phyloP scores from a whole-genome alignment of 2,113 vertebrate species.

The Anarhynchus alexandrinus region DNA sequence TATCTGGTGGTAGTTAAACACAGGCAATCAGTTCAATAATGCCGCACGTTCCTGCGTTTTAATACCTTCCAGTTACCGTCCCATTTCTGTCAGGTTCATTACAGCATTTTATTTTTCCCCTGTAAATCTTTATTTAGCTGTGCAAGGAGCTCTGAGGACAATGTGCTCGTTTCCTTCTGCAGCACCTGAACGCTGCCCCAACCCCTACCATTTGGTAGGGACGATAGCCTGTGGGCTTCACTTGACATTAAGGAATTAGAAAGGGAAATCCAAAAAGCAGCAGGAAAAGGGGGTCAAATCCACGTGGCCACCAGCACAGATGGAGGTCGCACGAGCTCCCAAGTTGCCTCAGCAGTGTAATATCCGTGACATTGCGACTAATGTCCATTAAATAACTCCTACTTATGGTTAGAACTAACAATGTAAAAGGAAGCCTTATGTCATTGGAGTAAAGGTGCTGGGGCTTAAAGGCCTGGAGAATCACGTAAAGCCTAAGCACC shows the following conservation, averaged over 20 bases:
- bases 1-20: not conserved
- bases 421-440: not conserved
- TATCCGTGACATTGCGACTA: not conserved
- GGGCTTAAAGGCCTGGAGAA: not conserved
- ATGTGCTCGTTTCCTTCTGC: not conserved
- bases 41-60: not conserved
- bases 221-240: not conserved
- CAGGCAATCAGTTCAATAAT: not conserved
- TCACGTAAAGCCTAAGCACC: not conserved
- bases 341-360: not conserved
- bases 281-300: not conserved
- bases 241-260: not conserved
- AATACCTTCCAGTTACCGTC: not conserved
- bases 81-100: slow-evolving; percentile 32
- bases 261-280: not conserved
- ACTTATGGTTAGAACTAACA: not conserved
- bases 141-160: not conserved
- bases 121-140: not conserved
- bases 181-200: not conserved
- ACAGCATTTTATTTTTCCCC: not conserved
- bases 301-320: not conserved
- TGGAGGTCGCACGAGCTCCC: not conserved
- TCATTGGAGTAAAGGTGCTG: not conserved
- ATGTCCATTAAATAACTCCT: not conserved
- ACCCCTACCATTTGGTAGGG: not conserved